Evolutionary conservation across 2,113 vertebrate species (phyloP).

Genomic region (Poecilia latipinna): DNA sequence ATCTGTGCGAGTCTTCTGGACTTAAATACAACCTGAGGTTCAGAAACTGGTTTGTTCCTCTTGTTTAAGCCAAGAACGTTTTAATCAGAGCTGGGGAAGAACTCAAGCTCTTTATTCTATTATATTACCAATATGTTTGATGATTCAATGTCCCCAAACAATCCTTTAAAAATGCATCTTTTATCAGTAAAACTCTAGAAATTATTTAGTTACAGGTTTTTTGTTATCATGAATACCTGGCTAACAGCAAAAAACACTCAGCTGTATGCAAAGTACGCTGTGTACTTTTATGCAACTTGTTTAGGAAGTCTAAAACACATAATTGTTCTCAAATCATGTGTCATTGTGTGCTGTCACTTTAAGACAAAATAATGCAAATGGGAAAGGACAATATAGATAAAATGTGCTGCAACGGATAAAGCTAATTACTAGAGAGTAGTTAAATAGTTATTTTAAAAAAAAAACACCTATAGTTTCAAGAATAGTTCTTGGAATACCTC

Average conservation of each 20-base stretch:
- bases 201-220: not conserved
- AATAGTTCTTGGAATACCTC: not conserved
- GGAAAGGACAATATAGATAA: too few relatives aligned
- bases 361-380: not conserved
- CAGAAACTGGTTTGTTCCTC: not conserved
- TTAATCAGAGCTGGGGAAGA: not conserved
- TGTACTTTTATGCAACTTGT: not conserved
- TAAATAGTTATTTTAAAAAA: not conserved
- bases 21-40: conserved; percentile 10
- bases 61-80: not conserved
- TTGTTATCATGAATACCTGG: not conserved
- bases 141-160: not conserved
- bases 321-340: not conserved
- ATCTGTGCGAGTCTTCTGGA: not conserved
- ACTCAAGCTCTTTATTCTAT: not conserved
- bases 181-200: not conserved
- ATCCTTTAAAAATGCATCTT: not conserved
- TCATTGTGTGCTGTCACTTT: not conserved
- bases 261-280: not conserved
- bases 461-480: too few relatives aligned
- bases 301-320: too few relatives aligned
- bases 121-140: not conserved
- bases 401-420: too few relatives aligned
- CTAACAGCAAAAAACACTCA: not conserved
- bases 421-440: too few relatives aligned